Evolutionary conservation across 2,888 invertebrate species (phyloP).

Genomic region (Netelia virgata): DNA sequence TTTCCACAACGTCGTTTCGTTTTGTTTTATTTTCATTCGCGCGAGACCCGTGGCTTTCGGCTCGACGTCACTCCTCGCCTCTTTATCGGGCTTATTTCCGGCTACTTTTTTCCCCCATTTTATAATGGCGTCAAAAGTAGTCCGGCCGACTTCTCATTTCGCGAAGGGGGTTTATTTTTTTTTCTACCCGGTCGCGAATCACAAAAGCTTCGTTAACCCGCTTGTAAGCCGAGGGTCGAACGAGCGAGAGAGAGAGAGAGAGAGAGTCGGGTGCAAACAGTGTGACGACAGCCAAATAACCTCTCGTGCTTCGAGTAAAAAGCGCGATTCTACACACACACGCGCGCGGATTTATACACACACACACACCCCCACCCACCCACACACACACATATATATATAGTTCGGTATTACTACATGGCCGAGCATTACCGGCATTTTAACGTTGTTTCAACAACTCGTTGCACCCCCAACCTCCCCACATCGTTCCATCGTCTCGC

Average conservation of each 20-base stretch:
- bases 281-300: slow-evolving; percentile 54
- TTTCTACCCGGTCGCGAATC: slow-evolving; percentile 37
- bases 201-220: slow-evolving; percentile 63
- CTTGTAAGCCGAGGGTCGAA: slow-evolving; percentile 28
- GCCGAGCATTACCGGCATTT: slow-evolving; percentile 53
- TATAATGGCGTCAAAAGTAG: slow-evolving; percentile 55
- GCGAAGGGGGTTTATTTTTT: slow-evolving; percentile 44
- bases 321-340: slow-evolving; percentile 26
- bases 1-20: background rate
- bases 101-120: slow-evolving; percentile 1
- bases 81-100: slow-evolving; percentile 20
- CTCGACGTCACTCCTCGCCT: background rate
- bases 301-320: slow-evolving; percentile 38
- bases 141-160: slow-evolving; percentile 51
- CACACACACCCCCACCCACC: too few species aligned
- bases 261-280: slow-evolving; percentile 33
- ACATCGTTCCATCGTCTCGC: slow-evolving; percentile 11
- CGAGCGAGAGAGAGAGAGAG: background rate
- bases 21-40: background rate
- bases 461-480: background rate
- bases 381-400: too few species aligned
- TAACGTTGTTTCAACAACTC: slow-evolving; percentile 54
- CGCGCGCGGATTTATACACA: slow-evolving; percentile 7
- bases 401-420: background rate
- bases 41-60: slow-evolving; percentile 2